These are phyloP conservation scores for Diachrysia chrysitis DNA, from an alignment of 2,888 invertebrate genomes.

Conservation along the genomic window DNA sequence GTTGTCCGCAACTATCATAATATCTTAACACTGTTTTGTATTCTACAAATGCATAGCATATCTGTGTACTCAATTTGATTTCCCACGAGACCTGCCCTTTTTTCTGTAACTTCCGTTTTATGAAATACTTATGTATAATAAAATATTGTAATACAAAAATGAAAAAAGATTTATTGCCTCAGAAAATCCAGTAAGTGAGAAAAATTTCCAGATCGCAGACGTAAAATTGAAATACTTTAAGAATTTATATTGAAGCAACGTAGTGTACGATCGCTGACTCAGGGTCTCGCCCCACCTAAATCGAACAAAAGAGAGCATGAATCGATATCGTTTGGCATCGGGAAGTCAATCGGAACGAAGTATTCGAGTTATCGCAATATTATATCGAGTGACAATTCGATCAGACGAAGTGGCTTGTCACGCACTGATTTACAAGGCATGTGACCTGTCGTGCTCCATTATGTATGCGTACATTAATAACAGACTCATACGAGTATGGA, in stretches of 20 bases:
- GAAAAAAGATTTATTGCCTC: constrained; percentile 32
- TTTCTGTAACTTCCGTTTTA: constrained; percentile 39
- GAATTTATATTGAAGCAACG: constrained; percentile 52
- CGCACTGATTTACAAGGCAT: constrained; percentile 76
- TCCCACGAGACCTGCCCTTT: constrained; percentile 36
- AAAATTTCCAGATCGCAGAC: constrained; percentile 38
- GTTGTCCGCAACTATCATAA: constrained; percentile 31
- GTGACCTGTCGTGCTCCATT: constrained; percentile 64
- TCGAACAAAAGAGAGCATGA: constrained; percentile 45
- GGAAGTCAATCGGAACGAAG: constrained; percentile 73
- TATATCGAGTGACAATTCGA: constrained; percentile 71
- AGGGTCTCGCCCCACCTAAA: constrained; percentile 28
- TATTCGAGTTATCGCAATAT: constrained; percentile 68
- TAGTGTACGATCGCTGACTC: constrained; percentile 43
- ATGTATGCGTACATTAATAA: constrained; percentile 49
- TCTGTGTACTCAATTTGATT: constrained; percentile 43
- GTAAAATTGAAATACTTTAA: constrained; percentile 56
- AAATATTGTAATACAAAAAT: constrained; percentile 28
- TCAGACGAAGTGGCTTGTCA: constrained; percentile 67
- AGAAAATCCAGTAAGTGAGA: constrained; percentile 39
- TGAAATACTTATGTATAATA: constrained; percentile 49
- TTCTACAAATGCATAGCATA: constrained; percentile 39
- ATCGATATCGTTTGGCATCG: constrained; percentile 64
- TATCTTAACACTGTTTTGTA: constrained; percentile 27
- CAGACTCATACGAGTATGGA: constrained; percentile 22